These are phyloP conservation scores for Stenchaetothrips biformis DNA, from an alignment of 2,888 invertebrate genomes.

Conservation along the genomic window DNA sequence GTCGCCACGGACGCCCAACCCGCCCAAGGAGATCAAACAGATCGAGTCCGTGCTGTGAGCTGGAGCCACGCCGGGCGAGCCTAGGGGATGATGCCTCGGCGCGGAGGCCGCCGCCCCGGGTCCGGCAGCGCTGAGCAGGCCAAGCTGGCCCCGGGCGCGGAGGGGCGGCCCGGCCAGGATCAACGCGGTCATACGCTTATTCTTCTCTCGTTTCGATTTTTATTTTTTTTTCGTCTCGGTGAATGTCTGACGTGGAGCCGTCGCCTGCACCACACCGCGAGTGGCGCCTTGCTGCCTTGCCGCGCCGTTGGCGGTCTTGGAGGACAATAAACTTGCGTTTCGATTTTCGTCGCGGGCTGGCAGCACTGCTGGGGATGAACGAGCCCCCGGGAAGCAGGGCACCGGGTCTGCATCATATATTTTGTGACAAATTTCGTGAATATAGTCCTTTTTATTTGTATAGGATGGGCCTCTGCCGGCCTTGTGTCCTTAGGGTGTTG, in stretches of 20 bases:
- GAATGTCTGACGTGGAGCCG: too few species aligned
- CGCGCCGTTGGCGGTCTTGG: too few species aligned
- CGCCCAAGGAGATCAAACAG: constrained; percentile 58
- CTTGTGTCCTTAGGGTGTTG: neutral
- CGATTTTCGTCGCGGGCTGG: too few species aligned
- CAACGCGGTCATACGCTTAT: too few species aligned
- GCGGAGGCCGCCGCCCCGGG: neutral
- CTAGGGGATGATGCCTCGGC: neutral
- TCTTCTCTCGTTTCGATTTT: too few species aligned
- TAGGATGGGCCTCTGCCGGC: neutral
- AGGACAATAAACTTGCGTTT: too few species aligned
- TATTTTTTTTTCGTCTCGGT: too few species aligned
- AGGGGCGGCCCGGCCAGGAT: too few species aligned
- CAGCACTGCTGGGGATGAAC: too few species aligned
- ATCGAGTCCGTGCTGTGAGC: constrained; percentile 67
- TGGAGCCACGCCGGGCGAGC: too few species aligned
- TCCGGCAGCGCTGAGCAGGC: neutral
- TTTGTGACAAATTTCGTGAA: neutral
- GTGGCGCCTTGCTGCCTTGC: too few species aligned
- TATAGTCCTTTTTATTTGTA: neutral
- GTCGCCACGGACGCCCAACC: constrained; percentile 55
- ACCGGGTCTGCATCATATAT: constrained; percentile 4
- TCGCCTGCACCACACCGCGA: too few species aligned
- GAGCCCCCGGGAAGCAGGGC: neutral
- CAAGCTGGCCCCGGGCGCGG: neutral